A percentile compares a stretch with the other conserved stretches of the same genome.
These are phyloP conservation scores for Marronus borbonicus DNA, from an alignment of 2,888 invertebrate species.

Conservation along the genomic window DNA sequence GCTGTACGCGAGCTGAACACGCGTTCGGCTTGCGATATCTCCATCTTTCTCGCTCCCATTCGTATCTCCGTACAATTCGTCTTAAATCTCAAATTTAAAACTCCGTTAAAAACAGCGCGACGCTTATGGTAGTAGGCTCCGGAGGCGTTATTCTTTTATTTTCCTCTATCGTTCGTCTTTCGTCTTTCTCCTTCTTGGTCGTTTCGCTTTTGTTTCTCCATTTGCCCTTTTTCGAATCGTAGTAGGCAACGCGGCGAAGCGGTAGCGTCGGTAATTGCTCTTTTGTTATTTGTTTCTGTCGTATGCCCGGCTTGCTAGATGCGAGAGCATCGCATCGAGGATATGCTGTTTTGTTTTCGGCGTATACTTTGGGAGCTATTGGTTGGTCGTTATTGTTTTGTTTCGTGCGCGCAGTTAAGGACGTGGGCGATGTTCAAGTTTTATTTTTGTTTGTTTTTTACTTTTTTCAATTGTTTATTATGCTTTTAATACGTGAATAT, in stretches of 20 bases:
- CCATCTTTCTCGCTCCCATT: conserved; percentile 16
- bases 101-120: conserved; percentile 39
- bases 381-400: no score
- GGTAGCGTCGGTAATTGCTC: conserved; percentile 4
- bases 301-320: neutral
- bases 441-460: no score
- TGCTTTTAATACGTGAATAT: no score
- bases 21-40: conserved; percentile 64
- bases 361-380: no score
- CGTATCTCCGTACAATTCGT: neutral
- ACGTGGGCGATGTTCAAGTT: no score
- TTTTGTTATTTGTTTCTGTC: conserved; percentile 13
- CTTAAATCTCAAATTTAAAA: conserved; percentile 32
- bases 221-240: no score
- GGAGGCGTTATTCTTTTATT: conserved; percentile 22
- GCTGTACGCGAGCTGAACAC: conserved; percentile 68
- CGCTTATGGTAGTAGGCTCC: neutral
- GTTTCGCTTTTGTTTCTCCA: neutral
- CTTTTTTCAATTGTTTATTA: no score
- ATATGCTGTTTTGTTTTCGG: no score
- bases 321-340: neutral
- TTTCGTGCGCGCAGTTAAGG: no score
- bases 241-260: no score
- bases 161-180: neutral
- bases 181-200: neutral